Conservation (phyloP, 2,113 vertebrate genomes). For the Hystrix brachyura region DNA sequence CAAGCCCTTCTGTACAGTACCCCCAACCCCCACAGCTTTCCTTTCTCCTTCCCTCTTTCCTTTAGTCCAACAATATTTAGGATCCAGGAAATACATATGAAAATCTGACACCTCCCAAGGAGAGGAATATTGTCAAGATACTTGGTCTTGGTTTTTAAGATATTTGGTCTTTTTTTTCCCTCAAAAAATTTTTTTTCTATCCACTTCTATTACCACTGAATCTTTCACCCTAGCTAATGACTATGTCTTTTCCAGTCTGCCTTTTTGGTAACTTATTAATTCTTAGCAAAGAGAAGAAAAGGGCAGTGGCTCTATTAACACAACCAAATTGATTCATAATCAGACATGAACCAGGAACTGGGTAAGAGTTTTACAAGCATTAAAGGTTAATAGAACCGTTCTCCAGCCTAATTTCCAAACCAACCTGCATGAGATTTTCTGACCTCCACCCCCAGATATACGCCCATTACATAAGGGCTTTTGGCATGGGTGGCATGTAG, state of each 20-base stretch:
- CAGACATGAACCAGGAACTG: neutral
- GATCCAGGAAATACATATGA: constrained; percentile 34
- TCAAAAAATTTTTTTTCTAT: neutral
- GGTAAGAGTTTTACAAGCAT: neutral
- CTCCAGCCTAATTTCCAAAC: constrained; percentile 67
- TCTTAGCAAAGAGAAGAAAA: constrained; percentile 74
- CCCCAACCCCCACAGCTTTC: neutral
- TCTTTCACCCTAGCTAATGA: constrained; percentile 60
- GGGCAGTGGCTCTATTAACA: constrained; percentile 71
- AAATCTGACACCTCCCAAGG: neutral
- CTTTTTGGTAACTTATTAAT: constrained; percentile 65
- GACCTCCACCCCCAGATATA: constrained; percentile 65
- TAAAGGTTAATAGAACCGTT: constrained; percentile 61
- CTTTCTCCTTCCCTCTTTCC: neutral
- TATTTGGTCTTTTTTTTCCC: constrained; percentile 23
- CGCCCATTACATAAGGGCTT: constrained; percentile 4
- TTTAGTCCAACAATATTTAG: constrained; percentile 36
- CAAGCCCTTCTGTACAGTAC: neutral
- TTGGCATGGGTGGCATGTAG: constrained; percentile 31
- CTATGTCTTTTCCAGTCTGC: neutral
- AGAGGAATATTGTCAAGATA: neutral
- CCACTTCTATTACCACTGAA: constrained; percentile 34
- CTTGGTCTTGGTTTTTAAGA: constrained; percentile 58
- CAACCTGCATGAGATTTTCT: constrained; percentile 59
- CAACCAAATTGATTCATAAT: constrained; percentile 72